These are phyloP conservation scores for Okamejei kenojei DNA, from an alignment of 2,797 vertebrate genomes.

Conservation along the genomic window DNA sequence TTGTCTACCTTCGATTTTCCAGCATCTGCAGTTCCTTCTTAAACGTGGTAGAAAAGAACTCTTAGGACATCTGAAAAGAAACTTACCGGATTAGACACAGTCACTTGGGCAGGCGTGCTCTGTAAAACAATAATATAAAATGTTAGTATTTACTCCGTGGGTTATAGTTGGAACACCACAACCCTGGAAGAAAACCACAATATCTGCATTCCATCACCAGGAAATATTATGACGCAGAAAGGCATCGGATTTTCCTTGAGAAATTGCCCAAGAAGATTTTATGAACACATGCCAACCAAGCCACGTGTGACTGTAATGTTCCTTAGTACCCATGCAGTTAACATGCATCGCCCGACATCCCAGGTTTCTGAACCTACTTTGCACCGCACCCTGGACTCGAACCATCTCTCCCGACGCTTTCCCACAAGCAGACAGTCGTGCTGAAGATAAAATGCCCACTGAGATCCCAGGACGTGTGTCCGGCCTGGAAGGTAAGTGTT, in stretches of 20 bases:
- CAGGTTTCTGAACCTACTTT: background rate
- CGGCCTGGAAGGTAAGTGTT: background rate
- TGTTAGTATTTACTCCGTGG: background rate
- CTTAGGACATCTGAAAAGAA: background rate
- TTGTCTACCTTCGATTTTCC: too few species aligned
- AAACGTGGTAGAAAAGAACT: too few species aligned
- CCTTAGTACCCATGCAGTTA: background rate
- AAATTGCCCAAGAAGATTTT: background rate
- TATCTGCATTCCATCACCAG: background rate
- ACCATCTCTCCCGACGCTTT: background rate
- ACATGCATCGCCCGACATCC: background rate
- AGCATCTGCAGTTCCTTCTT: too few species aligned
- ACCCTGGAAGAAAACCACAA: background rate
- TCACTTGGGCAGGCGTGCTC: background rate
- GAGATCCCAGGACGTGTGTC: background rate
- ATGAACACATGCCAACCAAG: background rate
- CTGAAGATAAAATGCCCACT: background rate
- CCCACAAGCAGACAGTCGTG: background rate
- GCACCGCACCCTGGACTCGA: background rate
- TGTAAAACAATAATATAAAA: background rate
- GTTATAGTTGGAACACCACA: background rate
- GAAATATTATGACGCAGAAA: background rate
- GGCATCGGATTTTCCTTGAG: background rate
- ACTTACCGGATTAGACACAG: background rate
- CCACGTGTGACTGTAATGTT: background rate